Conservation (phyloP, 1,140 invertebrate genomes). For the Brachionus rotundiformis region DNA sequence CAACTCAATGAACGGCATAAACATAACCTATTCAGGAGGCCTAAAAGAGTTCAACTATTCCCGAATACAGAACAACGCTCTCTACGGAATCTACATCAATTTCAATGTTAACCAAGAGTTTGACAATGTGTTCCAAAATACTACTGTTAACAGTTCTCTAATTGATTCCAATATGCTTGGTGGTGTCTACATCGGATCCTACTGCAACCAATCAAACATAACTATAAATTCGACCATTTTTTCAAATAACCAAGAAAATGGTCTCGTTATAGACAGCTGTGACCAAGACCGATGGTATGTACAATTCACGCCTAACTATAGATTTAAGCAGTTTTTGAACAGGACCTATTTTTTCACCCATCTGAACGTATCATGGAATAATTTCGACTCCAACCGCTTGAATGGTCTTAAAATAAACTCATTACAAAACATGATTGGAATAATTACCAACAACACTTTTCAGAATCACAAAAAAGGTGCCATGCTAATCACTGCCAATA, state of each 20-base stretch:
- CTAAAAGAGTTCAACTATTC: slow-evolving; percentile 47
- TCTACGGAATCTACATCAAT: slow-evolving; percentile 25
- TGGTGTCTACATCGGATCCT: slow-evolving; percentile 52
- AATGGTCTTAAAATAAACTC: slow-evolving; percentile 61
- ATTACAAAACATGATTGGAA: slow-evolving; percentile 60
- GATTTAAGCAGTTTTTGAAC: slow-evolving; percentile 11
- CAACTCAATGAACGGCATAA: slow-evolving; percentile 71
- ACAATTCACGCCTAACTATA: not conserved
- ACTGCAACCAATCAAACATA: slow-evolving; percentile 49
- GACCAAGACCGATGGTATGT: slow-evolving; percentile 9
- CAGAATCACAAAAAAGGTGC: slow-evolving; percentile 77
- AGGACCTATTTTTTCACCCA: not conserved
- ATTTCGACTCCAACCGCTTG: slow-evolving; percentile 58
- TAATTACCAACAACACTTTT: slow-evolving; percentile 75
- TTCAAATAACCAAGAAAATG: slow-evolving; percentile 20
- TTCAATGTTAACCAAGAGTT: slow-evolving; percentile 42
- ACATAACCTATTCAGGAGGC: slow-evolving; percentile 60
- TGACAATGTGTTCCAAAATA: slow-evolving; percentile 53
- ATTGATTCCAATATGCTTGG: slow-evolving; percentile 57
- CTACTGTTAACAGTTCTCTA: slow-evolving; percentile 58
- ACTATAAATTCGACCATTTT: slow-evolving; percentile 33
- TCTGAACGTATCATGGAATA: slow-evolving; percentile 60
- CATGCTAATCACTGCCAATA: slow-evolving; percentile 77
- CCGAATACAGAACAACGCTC: slow-evolving; percentile 7
- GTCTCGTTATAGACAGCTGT: slow-evolving; percentile 37